Percentiles rank a stretch among this genome's conserved stretches.
Conservation (phyloP, 2,888 invertebrate genomes). For the Cacoxenus indagator region DNA sequence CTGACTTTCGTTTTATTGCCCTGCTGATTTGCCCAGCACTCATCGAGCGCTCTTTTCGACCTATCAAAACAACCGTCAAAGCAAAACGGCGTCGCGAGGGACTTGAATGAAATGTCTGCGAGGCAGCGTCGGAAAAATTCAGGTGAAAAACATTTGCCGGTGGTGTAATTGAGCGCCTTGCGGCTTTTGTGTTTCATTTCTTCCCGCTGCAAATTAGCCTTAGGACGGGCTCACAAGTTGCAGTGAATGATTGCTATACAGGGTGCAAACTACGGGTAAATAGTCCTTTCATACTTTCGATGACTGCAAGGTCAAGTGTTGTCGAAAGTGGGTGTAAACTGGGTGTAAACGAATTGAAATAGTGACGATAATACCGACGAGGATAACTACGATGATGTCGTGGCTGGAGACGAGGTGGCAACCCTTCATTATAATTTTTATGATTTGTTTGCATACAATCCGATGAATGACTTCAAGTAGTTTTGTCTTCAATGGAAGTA, state of each 20-base stretch:
- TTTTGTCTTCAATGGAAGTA: background rate
- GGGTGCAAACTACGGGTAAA: conserved; percentile 34
- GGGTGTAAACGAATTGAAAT: conserved; percentile 64
- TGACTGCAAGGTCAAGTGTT: conserved; percentile 35
- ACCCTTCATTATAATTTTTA: conserved; percentile 66
- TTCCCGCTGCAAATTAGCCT: too few relatives aligned
- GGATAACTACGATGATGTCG: background rate
- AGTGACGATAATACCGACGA: background rate
- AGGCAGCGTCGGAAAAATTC: conserved; percentile 23
- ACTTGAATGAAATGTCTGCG: conserved; percentile 28
- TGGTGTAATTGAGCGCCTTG: conserved; percentile 58
- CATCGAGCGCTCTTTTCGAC: background rate
- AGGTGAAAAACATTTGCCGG: conserved; percentile 28
- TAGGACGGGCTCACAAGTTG: conserved; percentile 30
- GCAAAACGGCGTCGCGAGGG: conserved; percentile 33
- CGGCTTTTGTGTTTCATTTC: conserved; percentile 30
- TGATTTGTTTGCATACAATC: conserved; percentile 64
- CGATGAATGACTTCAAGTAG: background rate
- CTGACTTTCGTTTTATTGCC: background rate
- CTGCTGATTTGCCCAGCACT: background rate
- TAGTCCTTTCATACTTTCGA: conserved; percentile 57
- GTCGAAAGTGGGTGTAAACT: conserved; percentile 64
- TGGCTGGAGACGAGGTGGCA: conserved; percentile 41
- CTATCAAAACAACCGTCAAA: conserved; percentile 29
- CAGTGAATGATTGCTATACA: conserved; percentile 19